Conservation (phyloP, 30 jellyfish, hydroid and myxozoan species). For the Nemopilema nomurai region DNA sequence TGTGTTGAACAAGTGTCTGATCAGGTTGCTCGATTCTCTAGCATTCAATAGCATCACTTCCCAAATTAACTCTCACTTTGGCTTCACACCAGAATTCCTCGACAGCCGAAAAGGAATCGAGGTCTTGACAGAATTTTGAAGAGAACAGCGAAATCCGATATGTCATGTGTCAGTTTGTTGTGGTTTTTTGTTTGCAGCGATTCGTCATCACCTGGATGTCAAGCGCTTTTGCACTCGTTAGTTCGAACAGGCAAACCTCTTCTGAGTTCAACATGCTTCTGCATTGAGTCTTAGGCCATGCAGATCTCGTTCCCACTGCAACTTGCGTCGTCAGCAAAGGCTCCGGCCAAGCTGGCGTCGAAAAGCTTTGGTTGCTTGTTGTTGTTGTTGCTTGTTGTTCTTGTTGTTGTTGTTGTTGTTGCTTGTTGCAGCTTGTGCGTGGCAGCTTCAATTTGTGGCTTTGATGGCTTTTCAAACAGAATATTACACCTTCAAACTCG, state of each 20-base stretch:
- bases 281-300: too few species aligned
- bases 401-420: too few species aligned
- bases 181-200: neutral
- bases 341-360: too few species aligned
- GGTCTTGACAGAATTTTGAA: neutral
- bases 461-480: too few species aligned
- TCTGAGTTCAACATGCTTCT: neutral
- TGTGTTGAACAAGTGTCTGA: conserved; percentile 18
- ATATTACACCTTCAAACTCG: too few species aligned
- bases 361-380: too few species aligned
- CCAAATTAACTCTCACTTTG: neutral
- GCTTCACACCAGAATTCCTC: conserved; percentile 8
- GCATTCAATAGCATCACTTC: neutral
- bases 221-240: neutral
- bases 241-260: neutral
- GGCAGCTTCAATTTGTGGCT: too few species aligned
- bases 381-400: too few species aligned
- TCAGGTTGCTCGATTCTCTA: neutral
- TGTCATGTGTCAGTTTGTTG: neutral
- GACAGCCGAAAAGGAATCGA: conserved; percentile 2
- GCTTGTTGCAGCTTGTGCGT: too few species aligned
- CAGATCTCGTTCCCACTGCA: too few species aligned
- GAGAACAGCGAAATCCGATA: neutral
- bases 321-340: too few species aligned
- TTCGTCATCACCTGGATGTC: neutral